Conservation (phyloP, 1,140 invertebrate genomes). For the Globodera ellingtonae region DNA sequence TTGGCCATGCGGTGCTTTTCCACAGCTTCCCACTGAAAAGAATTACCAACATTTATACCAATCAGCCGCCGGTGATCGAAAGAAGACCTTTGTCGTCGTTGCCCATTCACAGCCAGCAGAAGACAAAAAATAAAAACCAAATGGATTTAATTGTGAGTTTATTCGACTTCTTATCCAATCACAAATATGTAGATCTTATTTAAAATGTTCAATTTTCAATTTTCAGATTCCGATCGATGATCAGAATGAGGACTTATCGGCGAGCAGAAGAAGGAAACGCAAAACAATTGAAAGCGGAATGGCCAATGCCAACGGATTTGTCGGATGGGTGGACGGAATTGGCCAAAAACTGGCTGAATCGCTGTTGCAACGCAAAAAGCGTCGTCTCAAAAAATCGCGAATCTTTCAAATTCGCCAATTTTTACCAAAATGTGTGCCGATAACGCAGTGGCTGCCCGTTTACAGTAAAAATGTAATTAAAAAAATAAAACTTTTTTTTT, state of each 20-base stretch:
- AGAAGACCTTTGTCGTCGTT: neutral
- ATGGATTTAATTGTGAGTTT: constrained; percentile 15
- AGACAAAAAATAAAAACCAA: neutral
- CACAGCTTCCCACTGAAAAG: neutral
- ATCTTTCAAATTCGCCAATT: neutral
- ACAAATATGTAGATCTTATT: neutral
- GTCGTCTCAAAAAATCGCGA: neutral
- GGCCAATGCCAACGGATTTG: neutral
- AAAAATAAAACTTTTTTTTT: neutral
- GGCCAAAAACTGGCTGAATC: constrained; percentile 2
- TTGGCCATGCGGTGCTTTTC: neutral
- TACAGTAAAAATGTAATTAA: constrained; percentile 28
- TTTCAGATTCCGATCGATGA: neutral
- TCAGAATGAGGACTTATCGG: neutral
- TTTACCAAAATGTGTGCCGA: constrained; percentile 42
- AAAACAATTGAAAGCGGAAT: neutral
- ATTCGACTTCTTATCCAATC: neutral
- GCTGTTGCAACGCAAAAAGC: neutral
- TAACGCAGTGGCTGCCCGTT: constrained; percentile 51
- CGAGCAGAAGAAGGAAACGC: neutral
- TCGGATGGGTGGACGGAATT: neutral
- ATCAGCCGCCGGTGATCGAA: too few relatives aligned
- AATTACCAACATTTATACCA: neutral
- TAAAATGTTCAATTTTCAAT: neutral
- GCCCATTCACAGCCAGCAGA: neutral